Base-by-base conservation (phyloP, 2,797 vertebrate species). In the Adrianichthys oophorus region DNA sequence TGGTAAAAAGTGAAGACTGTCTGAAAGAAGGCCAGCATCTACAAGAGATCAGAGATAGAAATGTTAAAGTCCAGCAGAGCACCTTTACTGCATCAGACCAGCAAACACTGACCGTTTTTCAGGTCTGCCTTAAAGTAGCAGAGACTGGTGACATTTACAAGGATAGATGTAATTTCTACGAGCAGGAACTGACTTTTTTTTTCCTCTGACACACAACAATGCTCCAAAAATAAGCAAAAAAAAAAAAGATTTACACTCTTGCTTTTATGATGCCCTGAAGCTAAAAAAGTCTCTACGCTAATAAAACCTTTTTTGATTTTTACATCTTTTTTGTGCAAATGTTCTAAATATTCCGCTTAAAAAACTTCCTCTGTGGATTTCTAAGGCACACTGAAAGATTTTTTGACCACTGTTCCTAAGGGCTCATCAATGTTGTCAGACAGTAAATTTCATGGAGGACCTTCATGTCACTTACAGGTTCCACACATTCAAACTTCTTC, bases 1-100 rank as follows among this genome's bases (percentile, higher is more conserved):
- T 99, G 98, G 78, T 99, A 99, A 87, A 99, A 98, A 40, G 97
- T 97, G 88, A 98, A 99, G 86, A 99, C 93, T 4, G 95, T 96
- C 90, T 99, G 98, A 85, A 99, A 99, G 87, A 99, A 99, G 0
- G 96, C 95, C 71, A 99, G 88, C 92, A 99, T 96, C 98, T 99
- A 80, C 56, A 51, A 62, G 10, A 43, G 46, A 67, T 32, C 21
- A 59, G 56, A 32, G 4, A 54, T 23, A 15, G 26, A 56, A 21
- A 26, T 66, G 44, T 52, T 6, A 54, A 16, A 14, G 51, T 4
- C 37, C 52, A 58, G 41, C 32, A 57, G 60, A 18, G 10, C 12
- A 37, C 8, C 32, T 37, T 37, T 10, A 37, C 32, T 4, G 8
- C 3, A 12, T 37, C 32, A 12, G 10, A 37, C 32, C 32, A 37